Conservation (phyloP, 2,113 vertebrate genomes). For the Leucosticte australis region DNA sequence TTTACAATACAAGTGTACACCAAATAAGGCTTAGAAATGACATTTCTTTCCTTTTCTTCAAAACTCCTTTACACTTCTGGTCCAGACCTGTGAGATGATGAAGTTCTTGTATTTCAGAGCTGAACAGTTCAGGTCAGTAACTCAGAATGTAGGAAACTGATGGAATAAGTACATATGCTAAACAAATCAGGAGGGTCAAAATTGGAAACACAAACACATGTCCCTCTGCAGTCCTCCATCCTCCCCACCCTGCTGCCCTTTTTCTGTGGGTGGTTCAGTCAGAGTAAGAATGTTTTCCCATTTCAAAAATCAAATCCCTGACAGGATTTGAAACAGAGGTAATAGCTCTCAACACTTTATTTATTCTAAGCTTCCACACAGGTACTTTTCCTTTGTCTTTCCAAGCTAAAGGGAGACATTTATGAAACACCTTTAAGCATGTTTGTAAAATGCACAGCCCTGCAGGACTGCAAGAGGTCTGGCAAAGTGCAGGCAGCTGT, state of each 20-base stretch:
- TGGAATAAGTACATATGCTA: neutral
- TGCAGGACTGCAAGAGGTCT: neutral
- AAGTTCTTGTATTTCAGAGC: neutral
- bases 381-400: neutral
- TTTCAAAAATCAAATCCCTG: neutral
- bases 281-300: neutral
- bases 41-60: neutral
- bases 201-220: neutral
- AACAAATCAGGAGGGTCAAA: neutral
- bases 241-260: neutral
- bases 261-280: neutral
- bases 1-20: fast-evolving
- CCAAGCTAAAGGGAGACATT: neutral
- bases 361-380: neutral
- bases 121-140: neutral
- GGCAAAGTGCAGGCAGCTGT: neutral
- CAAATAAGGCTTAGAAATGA: neutral
- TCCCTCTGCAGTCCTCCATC: neutral
- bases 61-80: neutral
- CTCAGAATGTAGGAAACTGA: neutral
- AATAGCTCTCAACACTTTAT: neutral
- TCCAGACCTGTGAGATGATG: neutral
- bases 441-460: neutral
- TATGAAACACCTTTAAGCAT: neutral
- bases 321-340: neutral